phyloP scores from a whole-genome alignment of 1,140 invertebrate genomes.

The Drosophila pallidifrons region DNA sequence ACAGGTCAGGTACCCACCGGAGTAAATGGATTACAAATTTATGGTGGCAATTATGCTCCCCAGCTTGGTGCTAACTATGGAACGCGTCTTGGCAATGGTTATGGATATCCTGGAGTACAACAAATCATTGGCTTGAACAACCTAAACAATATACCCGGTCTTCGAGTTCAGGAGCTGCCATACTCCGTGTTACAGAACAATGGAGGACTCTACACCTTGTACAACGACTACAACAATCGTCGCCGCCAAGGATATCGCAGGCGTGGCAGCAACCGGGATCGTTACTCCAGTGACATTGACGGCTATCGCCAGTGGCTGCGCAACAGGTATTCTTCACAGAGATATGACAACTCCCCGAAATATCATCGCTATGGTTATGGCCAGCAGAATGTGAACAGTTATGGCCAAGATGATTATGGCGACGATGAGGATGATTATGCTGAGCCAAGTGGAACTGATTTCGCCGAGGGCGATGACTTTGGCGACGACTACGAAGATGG shows the following conservation, averaged over 20 bases:
- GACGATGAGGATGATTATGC: constrained; percentile 7
- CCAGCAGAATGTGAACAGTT: not conserved
- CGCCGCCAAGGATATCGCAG: not conserved
- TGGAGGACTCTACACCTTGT: not conserved
- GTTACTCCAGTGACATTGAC: not conserved
- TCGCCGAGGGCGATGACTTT: constrained; percentile 1
- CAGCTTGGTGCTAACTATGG: not conserved
- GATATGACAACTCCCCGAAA: not conserved
- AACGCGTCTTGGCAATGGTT: not conserved
- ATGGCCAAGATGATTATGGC: constrained; percentile 7
- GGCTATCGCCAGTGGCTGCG: not conserved
- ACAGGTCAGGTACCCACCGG: not conserved
- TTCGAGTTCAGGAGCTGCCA: not conserved
- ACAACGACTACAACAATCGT: not conserved
- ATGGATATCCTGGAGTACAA: not conserved
- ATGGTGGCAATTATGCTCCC: not conserved
- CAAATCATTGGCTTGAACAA: constrained; percentile 1
- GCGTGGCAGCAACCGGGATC: not conserved
- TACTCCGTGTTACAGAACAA: not conserved
- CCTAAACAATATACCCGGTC: constrained; percentile 13
- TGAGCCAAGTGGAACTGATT: not conserved
- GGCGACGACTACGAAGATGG: not conserved
- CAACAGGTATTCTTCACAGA: not conserved
- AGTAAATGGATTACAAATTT: not conserved
- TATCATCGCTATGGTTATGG: not conserved